These are phyloP conservation scores for Acheta domesticus DNA, from an alignment of 2,888 invertebrate species.

Conservation along the genomic window DNA sequence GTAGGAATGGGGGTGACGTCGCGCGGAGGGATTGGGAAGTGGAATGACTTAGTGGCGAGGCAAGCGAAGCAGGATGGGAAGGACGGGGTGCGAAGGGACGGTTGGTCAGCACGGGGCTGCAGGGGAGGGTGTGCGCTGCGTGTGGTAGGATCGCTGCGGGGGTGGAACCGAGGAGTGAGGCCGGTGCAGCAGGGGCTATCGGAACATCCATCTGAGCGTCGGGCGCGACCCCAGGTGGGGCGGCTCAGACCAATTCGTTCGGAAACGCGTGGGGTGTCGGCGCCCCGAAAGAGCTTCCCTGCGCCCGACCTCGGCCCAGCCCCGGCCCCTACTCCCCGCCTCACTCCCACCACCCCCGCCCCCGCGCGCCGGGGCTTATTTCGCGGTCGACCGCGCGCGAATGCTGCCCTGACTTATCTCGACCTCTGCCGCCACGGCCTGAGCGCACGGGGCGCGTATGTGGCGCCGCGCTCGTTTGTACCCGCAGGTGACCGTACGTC, in stretches of 20 bases:
- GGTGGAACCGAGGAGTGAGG: neutral
- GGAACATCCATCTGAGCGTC: neutral
- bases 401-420: too few species aligned
- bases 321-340: too few species aligned
- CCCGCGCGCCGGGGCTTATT: neutral
- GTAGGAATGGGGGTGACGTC: neutral
- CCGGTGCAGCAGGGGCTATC: neutral
- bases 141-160: neutral
- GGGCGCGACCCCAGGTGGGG: constrained; percentile 4
- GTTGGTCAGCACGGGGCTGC: neutral
- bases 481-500: too few species aligned
- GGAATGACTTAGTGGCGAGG: neutral
- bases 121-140: neutral
- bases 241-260: neutral
- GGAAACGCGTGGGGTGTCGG: neutral
- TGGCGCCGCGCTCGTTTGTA: too few species aligned
- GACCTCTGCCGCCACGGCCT: too few species aligned
- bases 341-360: too few species aligned
- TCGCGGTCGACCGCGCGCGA: neutral
- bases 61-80: neutral
- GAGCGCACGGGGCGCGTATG: too few species aligned
- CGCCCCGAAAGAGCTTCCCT: too few species aligned
- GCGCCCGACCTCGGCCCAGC: too few species aligned
- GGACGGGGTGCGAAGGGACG: neutral
- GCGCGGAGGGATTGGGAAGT: neutral